Conservation (phyloP, 2,888 invertebrate species). For the Epinotia demarniana region DNA sequence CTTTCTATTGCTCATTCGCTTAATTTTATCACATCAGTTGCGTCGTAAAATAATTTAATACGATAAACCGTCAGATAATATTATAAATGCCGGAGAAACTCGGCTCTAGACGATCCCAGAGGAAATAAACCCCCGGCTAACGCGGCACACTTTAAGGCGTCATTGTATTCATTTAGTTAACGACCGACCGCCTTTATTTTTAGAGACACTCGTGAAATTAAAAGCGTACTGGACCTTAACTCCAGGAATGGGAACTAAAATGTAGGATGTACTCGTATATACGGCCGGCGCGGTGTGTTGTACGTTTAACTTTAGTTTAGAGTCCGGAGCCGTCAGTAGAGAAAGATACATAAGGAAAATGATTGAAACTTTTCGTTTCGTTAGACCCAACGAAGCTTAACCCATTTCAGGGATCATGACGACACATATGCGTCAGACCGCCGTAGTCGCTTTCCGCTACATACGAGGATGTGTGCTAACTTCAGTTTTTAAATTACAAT, state of each 20-base stretch:
- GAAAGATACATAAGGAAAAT: not conserved
- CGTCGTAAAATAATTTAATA: slow-evolving; percentile 42
- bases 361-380: no score
- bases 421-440: no score
- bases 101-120: slow-evolving; percentile 43
- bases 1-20: slow-evolving; percentile 36
- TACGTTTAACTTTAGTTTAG: slow-evolving; percentile 3
- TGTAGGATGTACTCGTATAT: slow-evolving; percentile 18
- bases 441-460: no score
- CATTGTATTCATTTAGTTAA: slow-evolving; percentile 46
- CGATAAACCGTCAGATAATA: slow-evolving; percentile 40
- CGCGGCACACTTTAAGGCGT: slow-evolving; percentile 42
- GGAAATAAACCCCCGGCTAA: slow-evolving; percentile 47
- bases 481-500: no score
- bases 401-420: no score
- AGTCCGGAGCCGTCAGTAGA: not conserved
- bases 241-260: slow-evolving; percentile 32
- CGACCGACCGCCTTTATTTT: slow-evolving; percentile 46
- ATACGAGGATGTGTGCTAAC: no score
- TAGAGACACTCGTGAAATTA: slow-evolving; percentile 48
- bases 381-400: no score
- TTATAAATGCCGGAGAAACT: slow-evolving; percentile 36
- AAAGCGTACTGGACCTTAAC: slow-evolving; percentile 41
- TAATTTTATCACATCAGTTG: slow-evolving; percentile 43
- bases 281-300: slow-evolving; percentile 7